These are phyloP conservation scores for Phyto melanocephala DNA, from an alignment of 2,888 invertebrate genomes.

Conservation along the genomic window DNA sequence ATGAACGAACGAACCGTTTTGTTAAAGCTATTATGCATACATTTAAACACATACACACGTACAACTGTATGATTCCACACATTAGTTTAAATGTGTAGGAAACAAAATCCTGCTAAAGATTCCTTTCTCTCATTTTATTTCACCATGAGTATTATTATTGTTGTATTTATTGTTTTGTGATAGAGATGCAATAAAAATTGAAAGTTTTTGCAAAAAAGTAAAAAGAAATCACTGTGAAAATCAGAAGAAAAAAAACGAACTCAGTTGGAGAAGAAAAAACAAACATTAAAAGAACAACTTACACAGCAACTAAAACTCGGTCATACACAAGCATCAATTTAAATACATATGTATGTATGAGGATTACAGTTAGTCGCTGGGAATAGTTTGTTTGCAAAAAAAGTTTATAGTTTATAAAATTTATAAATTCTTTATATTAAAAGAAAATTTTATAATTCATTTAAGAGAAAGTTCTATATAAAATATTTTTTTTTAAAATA, in stretches of 20 bases:
- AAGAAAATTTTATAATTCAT: too few species aligned
- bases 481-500: too few species aligned
- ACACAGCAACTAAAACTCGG: constrained; percentile 49
- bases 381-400: too few species aligned
- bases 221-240: not conserved
- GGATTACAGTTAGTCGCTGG: not conserved
- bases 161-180: constrained; percentile 33
- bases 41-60: not conserved
- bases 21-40: constrained; percentile 36
- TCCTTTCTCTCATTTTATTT: not conserved
- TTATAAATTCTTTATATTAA: too few species aligned
- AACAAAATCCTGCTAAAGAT: not conserved
- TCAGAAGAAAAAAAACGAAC: not conserved
- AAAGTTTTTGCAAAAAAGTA: constrained; percentile 39
- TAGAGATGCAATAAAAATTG: constrained; percentile 60
- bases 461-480: too few species aligned
- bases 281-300: not conserved
- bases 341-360: not conserved
- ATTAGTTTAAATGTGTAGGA: not conserved
- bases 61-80: not conserved
- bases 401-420: too few species aligned
- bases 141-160: not conserved
- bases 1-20: constrained; percentile 32
- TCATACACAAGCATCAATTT: constrained; percentile 51
- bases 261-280: constrained; percentile 4